These are phyloP conservation scores for Vollenhovia emeryi DNA, from an alignment of 1,140 invertebrate species.

Conservation along the genomic window DNA sequence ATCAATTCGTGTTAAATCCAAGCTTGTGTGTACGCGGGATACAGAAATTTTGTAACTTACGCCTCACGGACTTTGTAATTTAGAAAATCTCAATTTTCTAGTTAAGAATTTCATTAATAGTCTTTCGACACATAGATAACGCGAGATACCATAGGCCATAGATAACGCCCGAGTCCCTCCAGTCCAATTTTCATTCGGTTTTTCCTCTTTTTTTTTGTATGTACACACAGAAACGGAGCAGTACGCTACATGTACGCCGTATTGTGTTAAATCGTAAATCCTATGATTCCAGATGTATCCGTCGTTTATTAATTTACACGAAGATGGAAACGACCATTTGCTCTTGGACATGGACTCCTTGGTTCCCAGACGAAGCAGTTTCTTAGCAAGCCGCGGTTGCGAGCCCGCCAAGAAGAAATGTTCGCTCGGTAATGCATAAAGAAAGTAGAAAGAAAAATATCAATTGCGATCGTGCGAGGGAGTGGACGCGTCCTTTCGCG, in stretches of 20 bases:
- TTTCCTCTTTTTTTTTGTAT: not conserved
- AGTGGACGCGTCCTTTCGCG: not conserved
- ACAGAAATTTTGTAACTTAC: too few species aligned
- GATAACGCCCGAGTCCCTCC: not conserved
- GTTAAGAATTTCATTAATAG: not conserved
- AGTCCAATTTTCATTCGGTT: slow-evolving; percentile 19
- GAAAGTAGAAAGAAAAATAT: not conserved
- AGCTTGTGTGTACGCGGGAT: too few species aligned
- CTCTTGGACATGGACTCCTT: slow-evolving; percentile 81
- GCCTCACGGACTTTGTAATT: not conserved
- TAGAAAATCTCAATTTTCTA: not conserved
- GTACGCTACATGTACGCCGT: too few species aligned
- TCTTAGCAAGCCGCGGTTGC: slow-evolving; percentile 60
- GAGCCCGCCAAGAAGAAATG: slow-evolving; percentile 78
- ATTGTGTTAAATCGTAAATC: not conserved
- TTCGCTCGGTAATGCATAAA: slow-evolving; percentile 76
- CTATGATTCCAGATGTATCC: slow-evolving; percentile 66
- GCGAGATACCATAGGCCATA: too few species aligned
- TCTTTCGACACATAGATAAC: not conserved
- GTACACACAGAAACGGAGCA: not conserved
- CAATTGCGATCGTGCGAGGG: not conserved
- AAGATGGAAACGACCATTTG: slow-evolving; percentile 77
- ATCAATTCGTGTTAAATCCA: not conserved
- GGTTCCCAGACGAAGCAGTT: slow-evolving; percentile 69
- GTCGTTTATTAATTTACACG: slow-evolving; percentile 54